Evolutionary conservation across 2,888 invertebrate genomes (phyloP).

Genomic region (Conops quadrifasciatus): DNA sequence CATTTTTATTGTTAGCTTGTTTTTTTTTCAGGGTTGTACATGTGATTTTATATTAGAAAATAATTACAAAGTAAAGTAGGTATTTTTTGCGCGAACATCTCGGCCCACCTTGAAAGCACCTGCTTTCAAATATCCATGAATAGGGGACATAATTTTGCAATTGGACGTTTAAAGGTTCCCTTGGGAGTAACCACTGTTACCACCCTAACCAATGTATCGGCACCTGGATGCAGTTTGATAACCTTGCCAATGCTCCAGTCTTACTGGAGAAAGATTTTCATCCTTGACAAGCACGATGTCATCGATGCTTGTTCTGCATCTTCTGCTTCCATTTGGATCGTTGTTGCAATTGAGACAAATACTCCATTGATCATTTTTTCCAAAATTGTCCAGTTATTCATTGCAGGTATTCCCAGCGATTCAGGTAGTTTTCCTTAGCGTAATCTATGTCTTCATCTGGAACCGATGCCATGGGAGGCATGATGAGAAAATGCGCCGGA

Average conservation of each 20-base stretch:
- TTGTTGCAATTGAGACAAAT: constrained; percentile 41
- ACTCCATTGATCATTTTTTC: constrained; percentile 39
- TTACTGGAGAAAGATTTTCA: constrained; percentile 35
- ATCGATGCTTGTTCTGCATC: constrained; percentile 32
- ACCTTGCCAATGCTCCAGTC: no score
- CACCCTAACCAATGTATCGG: constrained; percentile 37
- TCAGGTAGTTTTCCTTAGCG: neutral
- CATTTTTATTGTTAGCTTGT: no score
- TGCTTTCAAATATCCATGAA: constrained; percentile 8
- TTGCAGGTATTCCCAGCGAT: constrained; percentile 32
- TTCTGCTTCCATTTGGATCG: constrained; percentile 39
- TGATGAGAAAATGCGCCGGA: constrained; percentile 40
- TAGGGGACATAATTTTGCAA: neutral
- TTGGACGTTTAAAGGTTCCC: constrained; percentile 15
- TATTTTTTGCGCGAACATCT: no score
- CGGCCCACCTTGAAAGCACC: constrained; percentile 6
- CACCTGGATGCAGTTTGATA: constrained; percentile 40
- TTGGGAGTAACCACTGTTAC: constrained; percentile 7
- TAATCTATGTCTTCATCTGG: neutral
- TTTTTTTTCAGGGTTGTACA: no score
- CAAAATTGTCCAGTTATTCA: constrained; percentile 36
- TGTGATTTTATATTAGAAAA: no score
- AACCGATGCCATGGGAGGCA: neutral
- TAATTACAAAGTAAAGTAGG: no score
- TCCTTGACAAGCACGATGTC: constrained; percentile 39